Base-by-base conservation (phyloP, 2,113 vertebrate genomes). In the Oncorhynchus nerka region DNA sequence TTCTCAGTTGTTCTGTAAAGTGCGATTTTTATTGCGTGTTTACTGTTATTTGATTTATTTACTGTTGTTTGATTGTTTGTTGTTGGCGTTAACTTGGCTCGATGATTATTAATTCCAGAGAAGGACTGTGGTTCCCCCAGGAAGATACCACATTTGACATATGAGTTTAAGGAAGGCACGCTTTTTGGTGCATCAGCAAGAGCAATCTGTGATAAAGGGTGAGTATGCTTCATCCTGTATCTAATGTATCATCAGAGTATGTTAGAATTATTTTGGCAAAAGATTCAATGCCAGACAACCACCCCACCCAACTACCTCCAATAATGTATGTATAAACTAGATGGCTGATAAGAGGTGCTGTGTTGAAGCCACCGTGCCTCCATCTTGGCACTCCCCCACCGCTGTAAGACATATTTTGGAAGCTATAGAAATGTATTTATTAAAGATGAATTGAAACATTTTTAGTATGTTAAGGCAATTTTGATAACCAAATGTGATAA, bases 121-220 rank as follows among this genome's bases (percentile, higher is more conserved):
- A 89, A 28, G 13, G 87, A 93, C 81, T 93, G 92, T 75, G 90
- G 90, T 12, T 0, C 0, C 5, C 90, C 89, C 2, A 0, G 0
- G 24, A 0, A 32, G 55, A 34, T 49, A 13, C 48, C 57, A 0
- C 24, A 93, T 67, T 86, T 90, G 87, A 71, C 0, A 0, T 89
- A 87, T 77, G 0, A 67, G 2, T 12, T 0, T 0, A 0, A 0
- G 0, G 91, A 62, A 11, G 59, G 90, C 5, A 93, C 90, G 3
- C 75, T 90, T 71, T 85, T 89, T 79, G 87, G 90, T 20, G 83
- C 4, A 4, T 0, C 1, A 2, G 1, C 79, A 13, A 32, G 0
- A 70, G 78, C 82, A 4, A 0, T 0, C 3, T 94, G 93, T 81
- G 75, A 90, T 0, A 70, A 66, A 82, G 92, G 92, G 93, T 92